phyloP scores from a whole-genome alignment of 92 coral and sea anemone species.

The Palythoa grandiflora region DNA sequence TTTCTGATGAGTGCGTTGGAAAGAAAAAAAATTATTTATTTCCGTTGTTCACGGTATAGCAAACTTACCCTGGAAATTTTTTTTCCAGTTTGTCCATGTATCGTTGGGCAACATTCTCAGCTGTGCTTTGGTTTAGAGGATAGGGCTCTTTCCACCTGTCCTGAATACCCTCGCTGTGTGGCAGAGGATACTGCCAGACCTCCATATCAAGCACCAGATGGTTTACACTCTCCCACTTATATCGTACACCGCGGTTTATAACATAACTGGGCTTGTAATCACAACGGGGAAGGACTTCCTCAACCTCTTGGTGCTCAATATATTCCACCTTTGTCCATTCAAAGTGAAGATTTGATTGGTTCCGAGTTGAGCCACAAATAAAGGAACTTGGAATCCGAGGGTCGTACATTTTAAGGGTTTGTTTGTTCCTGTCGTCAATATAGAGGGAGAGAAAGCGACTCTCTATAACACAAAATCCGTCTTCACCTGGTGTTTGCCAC shows the following conservation, averaged over 20 bases:
- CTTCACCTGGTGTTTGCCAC: constrained; percentile 53
- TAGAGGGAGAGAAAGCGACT: constrained; percentile 15
- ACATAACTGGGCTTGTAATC: constrained; percentile 41
- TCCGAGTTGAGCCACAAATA: not conserved
- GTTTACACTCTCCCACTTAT: constrained; percentile 20
- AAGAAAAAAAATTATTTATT: too few species aligned
- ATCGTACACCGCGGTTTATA: not conserved
- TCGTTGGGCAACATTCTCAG: constrained; percentile 19
- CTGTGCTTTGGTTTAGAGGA: constrained; percentile 50
- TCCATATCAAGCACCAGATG: constrained; percentile 24
- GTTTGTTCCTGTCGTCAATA: constrained; percentile 6
- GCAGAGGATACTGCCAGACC: constrained; percentile 34
- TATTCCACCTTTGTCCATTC: not conserved
- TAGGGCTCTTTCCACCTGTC: constrained; percentile 41
- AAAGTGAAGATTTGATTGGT: constrained; percentile 8
- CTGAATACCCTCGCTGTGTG: not conserved
- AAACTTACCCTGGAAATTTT: not conserved
- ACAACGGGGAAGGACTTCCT: not conserved
- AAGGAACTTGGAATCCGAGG: not conserved
- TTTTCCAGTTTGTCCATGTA: not conserved
- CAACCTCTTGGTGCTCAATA: constrained; percentile 24
- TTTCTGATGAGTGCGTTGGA: too few species aligned
- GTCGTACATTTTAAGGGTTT: constrained; percentile 2
- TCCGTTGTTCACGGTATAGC: too few species aligned
- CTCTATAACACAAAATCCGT: constrained; percentile 16